Evolutionary conservation across 2,888 invertebrate genomes (phyloP), one percentile per base, ranked within the genome.

Genomic region (Thelaira solivaga): DNA sequence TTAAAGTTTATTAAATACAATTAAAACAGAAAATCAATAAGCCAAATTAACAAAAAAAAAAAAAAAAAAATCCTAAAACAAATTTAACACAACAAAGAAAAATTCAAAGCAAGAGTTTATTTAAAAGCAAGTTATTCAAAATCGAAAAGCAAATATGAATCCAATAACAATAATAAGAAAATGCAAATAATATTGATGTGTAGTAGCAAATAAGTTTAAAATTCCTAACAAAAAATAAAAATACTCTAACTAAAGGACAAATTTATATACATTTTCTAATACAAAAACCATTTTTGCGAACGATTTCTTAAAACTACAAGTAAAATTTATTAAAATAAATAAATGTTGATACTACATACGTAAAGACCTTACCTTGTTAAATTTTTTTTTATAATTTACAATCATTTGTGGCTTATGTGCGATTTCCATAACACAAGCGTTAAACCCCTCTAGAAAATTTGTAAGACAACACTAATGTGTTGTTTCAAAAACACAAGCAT

Each of bases 1-100:
- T 76, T 72, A 74, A 80, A 71, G 53, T 71, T 73, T 78, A 81
- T 80, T 75, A 76, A 75, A 80, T 67, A 65, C 71, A 74, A 76
- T 68, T 53, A 51, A 61, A 59, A n/a, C n/a, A 69, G 20, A 24
- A n/a, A 76, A 76, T 45, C 61, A 73, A 77, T 76, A 73, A 80
- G 69, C 68, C 77, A 53, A 80, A 76, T 51, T 69, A 65, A 74
- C n/a, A n/a, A 62, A 67, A 69, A 22, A 67, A 36, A 43, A 53
- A 26, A 68, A 76, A 36, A 34, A 24, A 51, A 51, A 10, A 49
- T 39, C 36, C 7, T 13, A 39, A 67, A 47, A 13, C 22, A 65
- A 68, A 71, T 71, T 73, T 36, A 77, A 45, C 34, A 20, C 71
- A 41, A 53, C 22, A 26, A 34, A 76, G 31, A 34, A 57, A 47